Base-by-base conservation (phyloP, 2,113 vertebrate species). In the Scophthalmus maximus region DNA sequence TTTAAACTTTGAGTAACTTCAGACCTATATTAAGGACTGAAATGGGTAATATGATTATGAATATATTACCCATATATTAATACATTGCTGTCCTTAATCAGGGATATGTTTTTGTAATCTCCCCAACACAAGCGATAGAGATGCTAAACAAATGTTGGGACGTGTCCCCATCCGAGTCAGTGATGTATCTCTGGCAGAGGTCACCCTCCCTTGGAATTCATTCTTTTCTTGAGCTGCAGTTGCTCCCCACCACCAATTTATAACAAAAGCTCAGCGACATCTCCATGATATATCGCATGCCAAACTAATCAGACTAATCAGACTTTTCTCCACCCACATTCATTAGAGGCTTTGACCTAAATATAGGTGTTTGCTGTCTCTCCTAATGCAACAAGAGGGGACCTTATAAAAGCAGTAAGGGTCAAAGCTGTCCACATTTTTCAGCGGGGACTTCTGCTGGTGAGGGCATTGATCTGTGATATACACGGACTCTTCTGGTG, bases 191-290 rank as follows among this genome's bases (percentile, higher is more conserved):
- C 47, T 66, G 57, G 44, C 74, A 70, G 78, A 83, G 82, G 82
- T 89, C 81, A 80, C 69, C 52, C 78, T 79, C 80, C 55, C 79
- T 59, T 85, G 77, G 53, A 68, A 75, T 73, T 79, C 64, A 57
- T 79, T 83, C 51, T 75, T 61, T 78, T 84, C 79, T 78, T 81
- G 75, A 83, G 68, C 73, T 73, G 79, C 72, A 76, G 82, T 78
- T 71, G 82, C 63, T 65, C 53, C 42, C 53, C 3, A 17, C 30
- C 30, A 22, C 3, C 51, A 73, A 75, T 80, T 82, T 81, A 72
- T 61, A 79, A 87, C 86, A 90, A 87, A 82, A 79, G 82, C 78
- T 85, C 58, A 27, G 71, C 51, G 55, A 74, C 78, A 70, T 79
- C 69, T 77, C 63, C 32, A 42, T 85, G 59, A 86, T 57, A 86